Evolutionary conservation across 2,888 invertebrate species (phyloP).

Genomic region (Tipula vernalis): DNA sequence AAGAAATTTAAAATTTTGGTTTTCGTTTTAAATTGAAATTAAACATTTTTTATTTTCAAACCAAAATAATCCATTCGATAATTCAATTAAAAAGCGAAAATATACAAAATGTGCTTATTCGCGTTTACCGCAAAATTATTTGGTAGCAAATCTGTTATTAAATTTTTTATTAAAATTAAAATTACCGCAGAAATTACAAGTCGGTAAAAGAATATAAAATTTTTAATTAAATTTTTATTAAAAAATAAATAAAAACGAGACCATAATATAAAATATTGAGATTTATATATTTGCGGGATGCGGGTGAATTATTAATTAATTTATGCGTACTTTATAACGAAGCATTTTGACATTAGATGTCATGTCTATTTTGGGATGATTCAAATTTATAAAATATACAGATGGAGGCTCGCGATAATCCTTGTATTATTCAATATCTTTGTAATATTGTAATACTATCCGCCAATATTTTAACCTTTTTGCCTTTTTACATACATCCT

Average conservation of each 20-base stretch:
- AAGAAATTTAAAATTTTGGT: not conserved
- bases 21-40: not conserved
- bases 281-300: not conserved
- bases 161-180: not conserved
- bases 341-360: too few relatives aligned
- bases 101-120: not conserved
- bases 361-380: too few relatives aligned
- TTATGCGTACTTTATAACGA: not conserved
- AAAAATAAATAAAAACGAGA: not conserved
- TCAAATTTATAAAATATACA: too few relatives aligned
- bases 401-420: too few relatives aligned
- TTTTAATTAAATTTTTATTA: not conserved
- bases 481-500: too few relatives aligned
- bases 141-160: not conserved
- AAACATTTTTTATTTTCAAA: not conserved
- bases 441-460: too few relatives aligned
- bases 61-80: not conserved
- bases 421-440: too few relatives aligned
- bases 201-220: not conserved
- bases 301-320: not conserved
- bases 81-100: not conserved
- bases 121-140: not conserved
- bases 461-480: too few relatives aligned
- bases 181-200: not conserved
- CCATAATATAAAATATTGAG: not conserved